Percentiles rank a stretch among this genome's conserved stretches.
Evolutionary conservation across 2,888 invertebrate species (phyloP).

Genomic region (Papilio demoleus): DNA sequence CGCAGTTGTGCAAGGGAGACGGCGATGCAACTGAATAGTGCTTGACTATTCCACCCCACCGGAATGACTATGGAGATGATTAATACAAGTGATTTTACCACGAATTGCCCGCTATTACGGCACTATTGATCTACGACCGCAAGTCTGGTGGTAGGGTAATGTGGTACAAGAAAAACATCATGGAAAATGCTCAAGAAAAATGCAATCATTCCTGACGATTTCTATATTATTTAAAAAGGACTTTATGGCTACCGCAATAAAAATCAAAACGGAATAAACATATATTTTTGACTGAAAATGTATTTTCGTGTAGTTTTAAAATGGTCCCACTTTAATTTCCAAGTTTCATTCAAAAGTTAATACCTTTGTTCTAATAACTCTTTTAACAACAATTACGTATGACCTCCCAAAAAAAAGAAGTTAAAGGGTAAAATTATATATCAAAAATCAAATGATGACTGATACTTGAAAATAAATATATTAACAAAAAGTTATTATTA

Average conservation of each 20-base stretch:
- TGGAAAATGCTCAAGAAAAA: background rate
- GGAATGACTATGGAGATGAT: conserved; percentile 50
- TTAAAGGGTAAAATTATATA: too few relatives aligned
- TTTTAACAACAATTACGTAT: too few relatives aligned
- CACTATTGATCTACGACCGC: conserved; percentile 47
- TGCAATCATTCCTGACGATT: background rate
- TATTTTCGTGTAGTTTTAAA: background rate
- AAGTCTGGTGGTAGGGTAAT: conserved; percentile 18
- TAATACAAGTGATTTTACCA: conserved; percentile 63
- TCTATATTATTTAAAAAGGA: conserved; percentile 8
- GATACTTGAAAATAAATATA: too few relatives aligned
- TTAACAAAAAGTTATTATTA: too few relatives aligned
- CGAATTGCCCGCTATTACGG: conserved; percentile 56
- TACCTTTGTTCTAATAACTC: too few relatives aligned
- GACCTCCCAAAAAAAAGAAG: too few relatives aligned
- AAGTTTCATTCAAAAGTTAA: too few relatives aligned
- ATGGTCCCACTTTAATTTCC: background rate
- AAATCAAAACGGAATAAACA: background rate
- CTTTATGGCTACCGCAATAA: background rate
- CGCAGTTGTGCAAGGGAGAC: conserved; percentile 69
- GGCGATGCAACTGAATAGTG: conserved; percentile 57
- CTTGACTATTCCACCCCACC: conserved; percentile 47
- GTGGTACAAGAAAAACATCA: conserved; percentile 26
- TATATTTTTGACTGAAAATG: background rate
- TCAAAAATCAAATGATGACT: too few relatives aligned